Evolutionary conservation across 2,113 vertebrate genomes (phyloP).

Genomic region (Polyodon spathula): DNA sequence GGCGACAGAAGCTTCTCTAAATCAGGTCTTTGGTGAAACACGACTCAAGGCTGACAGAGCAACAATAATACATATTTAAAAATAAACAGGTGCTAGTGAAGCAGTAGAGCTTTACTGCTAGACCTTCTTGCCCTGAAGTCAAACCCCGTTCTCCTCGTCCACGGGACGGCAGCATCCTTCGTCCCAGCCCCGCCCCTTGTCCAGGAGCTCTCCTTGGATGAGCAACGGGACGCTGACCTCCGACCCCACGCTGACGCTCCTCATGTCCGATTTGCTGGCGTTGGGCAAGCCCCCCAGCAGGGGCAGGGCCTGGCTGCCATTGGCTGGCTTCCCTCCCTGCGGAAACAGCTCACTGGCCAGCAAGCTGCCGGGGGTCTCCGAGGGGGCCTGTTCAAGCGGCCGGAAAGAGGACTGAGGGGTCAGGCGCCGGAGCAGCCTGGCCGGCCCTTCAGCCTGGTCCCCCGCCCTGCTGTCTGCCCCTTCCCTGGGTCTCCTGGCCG

Average conservation of each 20-base stretch:
- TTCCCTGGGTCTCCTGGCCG: slow-evolving; percentile 4
- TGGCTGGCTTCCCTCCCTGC: too few relatives aligned
- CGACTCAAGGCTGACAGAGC: too few relatives aligned
- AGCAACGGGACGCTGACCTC: slow-evolving; percentile 34
- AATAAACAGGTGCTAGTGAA: too few relatives aligned
- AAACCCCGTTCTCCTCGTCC: neutral
- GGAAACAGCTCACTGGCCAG: neutral
- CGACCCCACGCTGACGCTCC: slow-evolving; percentile 52
- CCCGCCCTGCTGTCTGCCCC: neutral
- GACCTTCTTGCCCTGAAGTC: neutral
- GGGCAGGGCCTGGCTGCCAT: neutral
- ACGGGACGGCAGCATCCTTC: too few relatives aligned
- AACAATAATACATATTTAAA: too few relatives aligned
- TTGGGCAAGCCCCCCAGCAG: slow-evolving; percentile 25
- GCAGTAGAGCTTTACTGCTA: too few relatives aligned
- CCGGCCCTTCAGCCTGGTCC: neutral
- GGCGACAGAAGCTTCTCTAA: too few relatives aligned
- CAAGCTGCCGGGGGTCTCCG: neutral
- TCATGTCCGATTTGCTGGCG: slow-evolving; percentile 14
- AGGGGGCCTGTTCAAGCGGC: neutral
- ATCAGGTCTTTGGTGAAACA: too few relatives aligned
- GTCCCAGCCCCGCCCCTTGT: neutral
- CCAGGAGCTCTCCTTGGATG: too few relatives aligned
- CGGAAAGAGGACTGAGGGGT: neutral
- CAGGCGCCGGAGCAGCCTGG: slow-evolving; percentile 3